Conservation (phyloP, 1,140 invertebrate species). For the Leptinotarsa texana region DNA sequence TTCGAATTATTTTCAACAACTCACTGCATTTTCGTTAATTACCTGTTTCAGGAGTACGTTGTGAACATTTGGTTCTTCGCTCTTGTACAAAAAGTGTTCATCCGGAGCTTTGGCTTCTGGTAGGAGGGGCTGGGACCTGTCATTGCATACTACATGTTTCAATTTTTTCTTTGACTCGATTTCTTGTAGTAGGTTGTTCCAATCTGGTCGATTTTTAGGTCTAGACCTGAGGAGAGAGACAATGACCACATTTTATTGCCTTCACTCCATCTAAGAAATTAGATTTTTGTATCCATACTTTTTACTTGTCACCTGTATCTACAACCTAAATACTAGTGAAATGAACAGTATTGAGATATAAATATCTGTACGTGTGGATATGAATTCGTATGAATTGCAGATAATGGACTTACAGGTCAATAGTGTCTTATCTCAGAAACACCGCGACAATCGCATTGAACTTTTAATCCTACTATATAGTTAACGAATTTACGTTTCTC, state of each 20-base stretch:
- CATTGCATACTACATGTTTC: constrained; percentile 81
- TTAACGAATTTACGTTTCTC: too few relatives aligned
- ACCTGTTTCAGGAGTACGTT: constrained; percentile 78
- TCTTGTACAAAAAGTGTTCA: constrained; percentile 83
- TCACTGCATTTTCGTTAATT: constrained; percentile 12
- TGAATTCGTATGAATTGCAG: too few relatives aligned
- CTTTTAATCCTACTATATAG: too few relatives aligned
- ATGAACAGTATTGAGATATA: too few relatives aligned
- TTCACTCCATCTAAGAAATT: neutral
- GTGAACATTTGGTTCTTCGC: constrained; percentile 83
- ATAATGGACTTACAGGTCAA: too few relatives aligned
- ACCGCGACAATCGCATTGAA: too few relatives aligned
- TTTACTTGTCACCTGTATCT: too few relatives aligned
- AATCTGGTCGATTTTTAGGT: constrained; percentile 80
- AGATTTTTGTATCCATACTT: too few relatives aligned
- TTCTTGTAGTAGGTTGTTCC: constrained; percentile 88
- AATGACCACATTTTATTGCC: constrained; percentile 10
- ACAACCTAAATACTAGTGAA: too few relatives aligned
- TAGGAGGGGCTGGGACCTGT: constrained; percentile 65
- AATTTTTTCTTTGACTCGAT: constrained; percentile 78
- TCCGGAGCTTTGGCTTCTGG: constrained; percentile 66
- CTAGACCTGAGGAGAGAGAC: constrained; percentile 60
- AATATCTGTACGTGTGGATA: too few relatives aligned
- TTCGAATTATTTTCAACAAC: neutral
- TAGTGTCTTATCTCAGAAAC: too few relatives aligned